phyloP scores from a whole-genome alignment of 2,888 invertebrate genomes.

The Eupeodes latifasciatus region DNA sequence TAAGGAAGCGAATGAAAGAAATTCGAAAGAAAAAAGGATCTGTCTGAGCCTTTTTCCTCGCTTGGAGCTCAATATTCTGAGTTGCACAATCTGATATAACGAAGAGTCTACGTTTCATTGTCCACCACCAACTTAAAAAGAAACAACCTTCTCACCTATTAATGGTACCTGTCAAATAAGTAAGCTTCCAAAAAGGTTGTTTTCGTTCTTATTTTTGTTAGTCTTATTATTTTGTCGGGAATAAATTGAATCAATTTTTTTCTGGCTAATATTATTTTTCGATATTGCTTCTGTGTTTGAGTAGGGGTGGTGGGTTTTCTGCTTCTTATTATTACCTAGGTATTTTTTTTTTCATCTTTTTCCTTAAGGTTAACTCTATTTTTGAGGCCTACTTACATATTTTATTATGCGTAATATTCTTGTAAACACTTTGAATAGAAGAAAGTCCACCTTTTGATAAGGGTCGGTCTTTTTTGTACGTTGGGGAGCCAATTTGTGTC shows the following conservation, averaged over 20 bases:
- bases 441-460: slow-evolving; percentile 30
- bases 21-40: neutral
- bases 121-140: neutral
- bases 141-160: slow-evolving; percentile 23
- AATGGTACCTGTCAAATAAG: slow-evolving; percentile 30
- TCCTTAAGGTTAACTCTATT: slow-evolving; percentile 13
- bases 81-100: neutral
- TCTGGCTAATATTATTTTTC: neutral
- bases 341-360: neutral
- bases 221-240: neutral
- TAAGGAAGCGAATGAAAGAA: neutral
- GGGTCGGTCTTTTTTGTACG: slow-evolving; percentile 4
- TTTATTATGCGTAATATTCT: slow-evolving; percentile 23
- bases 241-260: slow-evolving; percentile 23
- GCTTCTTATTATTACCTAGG: neutral
- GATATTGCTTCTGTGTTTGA: neutral
- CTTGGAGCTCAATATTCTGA: neutral
- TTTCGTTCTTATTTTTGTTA: neutral
- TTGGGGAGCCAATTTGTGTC: neutral
- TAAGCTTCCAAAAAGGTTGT: neutral
- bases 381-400: slow-evolving; percentile 16
- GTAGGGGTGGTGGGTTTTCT: neutral
- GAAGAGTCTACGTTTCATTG: neutral
- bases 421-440: slow-evolving; percentile 35
- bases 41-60: neutral